These are phyloP conservation scores for Heliconius melpomene DNA, from an alignment of 1,140 invertebrate genomes.

Conservation along the genomic window DNA sequence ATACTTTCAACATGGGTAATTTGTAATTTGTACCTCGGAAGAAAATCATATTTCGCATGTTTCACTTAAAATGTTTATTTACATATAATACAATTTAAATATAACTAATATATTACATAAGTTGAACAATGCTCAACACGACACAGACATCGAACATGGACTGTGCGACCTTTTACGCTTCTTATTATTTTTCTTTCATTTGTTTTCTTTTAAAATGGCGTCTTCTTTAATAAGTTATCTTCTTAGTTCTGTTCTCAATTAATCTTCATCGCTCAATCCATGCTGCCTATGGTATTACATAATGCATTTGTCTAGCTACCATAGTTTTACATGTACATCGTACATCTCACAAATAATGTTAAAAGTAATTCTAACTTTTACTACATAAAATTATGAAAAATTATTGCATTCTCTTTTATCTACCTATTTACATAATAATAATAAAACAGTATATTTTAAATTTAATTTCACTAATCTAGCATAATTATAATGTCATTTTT, in stretches of 20 bases:
- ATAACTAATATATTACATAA: slow-evolving; percentile 67
- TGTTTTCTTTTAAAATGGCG: neutral
- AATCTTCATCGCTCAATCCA: slow-evolving; percentile 22
- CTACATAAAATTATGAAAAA: slow-evolving; percentile 72
- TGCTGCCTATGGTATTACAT: slow-evolving; percentile 41
- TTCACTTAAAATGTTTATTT: slow-evolving; percentile 76
- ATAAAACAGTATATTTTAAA: slow-evolving; percentile 34
- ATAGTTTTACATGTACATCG: slow-evolving; percentile 72
- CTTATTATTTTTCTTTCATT: neutral
- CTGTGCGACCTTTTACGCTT: slow-evolving; percentile 8
- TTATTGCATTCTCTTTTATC: slow-evolving; percentile 66
- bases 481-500: slow-evolving; percentile 27
- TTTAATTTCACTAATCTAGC: slow-evolving; percentile 37
- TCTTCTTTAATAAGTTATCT: neutral
- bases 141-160: slow-evolving; percentile 34
- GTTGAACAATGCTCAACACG: slow-evolving; percentile 60
- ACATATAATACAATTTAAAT: slow-evolving; percentile 76
- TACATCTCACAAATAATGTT: slow-evolving; percentile 55
- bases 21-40: slow-evolving; percentile 80
- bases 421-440: slow-evolving; percentile 64
- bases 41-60: slow-evolving; percentile 79
- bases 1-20: slow-evolving; percentile 81
- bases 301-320: slow-evolving; percentile 71
- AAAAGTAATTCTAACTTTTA: slow-evolving; percentile 63
- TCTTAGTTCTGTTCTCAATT: slow-evolving; percentile 3